Base-by-base conservation (phyloP, 2,888 invertebrate species). In the Gibbula magus region DNA sequence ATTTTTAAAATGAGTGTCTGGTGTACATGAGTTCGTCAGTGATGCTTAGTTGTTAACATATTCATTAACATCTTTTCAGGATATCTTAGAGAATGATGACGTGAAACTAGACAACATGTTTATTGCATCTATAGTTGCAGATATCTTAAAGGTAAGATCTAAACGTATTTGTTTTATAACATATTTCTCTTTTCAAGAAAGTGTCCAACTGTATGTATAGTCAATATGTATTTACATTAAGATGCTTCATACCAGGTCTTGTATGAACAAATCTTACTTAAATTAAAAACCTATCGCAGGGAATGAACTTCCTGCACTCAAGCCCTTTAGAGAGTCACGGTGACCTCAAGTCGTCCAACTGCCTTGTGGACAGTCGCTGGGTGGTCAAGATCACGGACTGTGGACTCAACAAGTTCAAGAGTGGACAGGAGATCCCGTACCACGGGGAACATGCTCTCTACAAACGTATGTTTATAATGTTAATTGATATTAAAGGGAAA, bases 1-100 rank as follows among this genome's bases (percentile, higher is more conserved):
- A n/a, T n/a, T n/a, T n/a, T n/a, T n/a, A n/a, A n/a, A n/a, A n/a
- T n/a, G n/a, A n/a, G n/a, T n/a, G n/a, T n/a, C n/a, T n/a, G n/a
- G n/a, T n/a, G n/a, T n/a, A n/a, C n/a, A n/a, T n/a, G n/a, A n/a
- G n/a, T n/a, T n/a, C n/a, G n/a, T n/a, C n/a, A n/a, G n/a, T n/a
- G n/a, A n/a, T n/a, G n/a, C 66, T 18, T 20, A 22, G 18, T 18
- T 66, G 10, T 18, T 10, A 66, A 10, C 8, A 16, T 81, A 51
- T 61, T 53, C 20, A 10, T 52, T 77, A 25, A 88, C 85, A 5
- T 32, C 45, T 32, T 88, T 87, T 16, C 94, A 97, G 96, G 99
- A 99, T 95, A 98, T 99, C 94, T 96, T 99, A 92, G 97, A 98
- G 94, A 99, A 99, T 94, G 97, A 97, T 94, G 98, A 99, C 94